A percentile compares a stretch with the other conserved stretches of the same genome.
Conservation (phyloP, 2,888 invertebrate genomes). For the Rhimphoctona megacephalus region DNA sequence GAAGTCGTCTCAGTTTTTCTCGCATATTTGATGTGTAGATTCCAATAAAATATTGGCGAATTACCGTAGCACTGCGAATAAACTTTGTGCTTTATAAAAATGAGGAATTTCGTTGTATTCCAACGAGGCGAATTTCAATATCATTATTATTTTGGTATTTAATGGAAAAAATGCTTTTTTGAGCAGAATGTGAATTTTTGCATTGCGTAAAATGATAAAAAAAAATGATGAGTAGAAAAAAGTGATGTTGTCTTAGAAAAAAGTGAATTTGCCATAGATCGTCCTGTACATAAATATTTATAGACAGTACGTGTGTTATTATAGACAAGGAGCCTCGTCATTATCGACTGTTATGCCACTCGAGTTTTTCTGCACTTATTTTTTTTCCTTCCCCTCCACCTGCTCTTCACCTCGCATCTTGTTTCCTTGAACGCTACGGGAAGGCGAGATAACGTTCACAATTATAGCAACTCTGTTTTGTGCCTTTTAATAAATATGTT, state of each 20-base stretch:
- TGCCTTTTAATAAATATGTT: constrained; percentile 58
- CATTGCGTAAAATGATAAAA: background rate
- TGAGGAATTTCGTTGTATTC: no score
- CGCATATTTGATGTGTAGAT: no score
- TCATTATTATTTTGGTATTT: background rate
- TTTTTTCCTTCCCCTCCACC: constrained; percentile 16
- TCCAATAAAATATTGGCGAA: no score
- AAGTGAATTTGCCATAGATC: background rate
- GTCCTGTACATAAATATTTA: constrained; percentile 1
- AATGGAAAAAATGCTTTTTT: background rate
- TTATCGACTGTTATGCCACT: constrained; percentile 51
- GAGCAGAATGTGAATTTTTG: background rate
- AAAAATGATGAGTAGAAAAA: background rate
- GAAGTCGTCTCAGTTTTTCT: background rate
- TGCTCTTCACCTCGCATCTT: constrained; percentile 33
- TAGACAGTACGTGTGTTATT: constrained; percentile 21
- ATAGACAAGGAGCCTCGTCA: constrained; percentile 12
- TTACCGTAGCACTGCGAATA: no score
- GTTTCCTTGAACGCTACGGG: constrained; percentile 54
- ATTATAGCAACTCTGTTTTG: constrained; percentile 55
- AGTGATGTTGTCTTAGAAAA: background rate
- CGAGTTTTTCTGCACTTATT: constrained; percentile 34
- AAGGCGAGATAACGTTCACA: constrained; percentile 62
- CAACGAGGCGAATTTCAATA: background rate
- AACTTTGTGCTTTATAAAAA: no score